These are phyloP conservation scores for Cossypha polioptera DNA, from an alignment of 2,797 vertebrate species.

Conservation along the genomic window DNA sequence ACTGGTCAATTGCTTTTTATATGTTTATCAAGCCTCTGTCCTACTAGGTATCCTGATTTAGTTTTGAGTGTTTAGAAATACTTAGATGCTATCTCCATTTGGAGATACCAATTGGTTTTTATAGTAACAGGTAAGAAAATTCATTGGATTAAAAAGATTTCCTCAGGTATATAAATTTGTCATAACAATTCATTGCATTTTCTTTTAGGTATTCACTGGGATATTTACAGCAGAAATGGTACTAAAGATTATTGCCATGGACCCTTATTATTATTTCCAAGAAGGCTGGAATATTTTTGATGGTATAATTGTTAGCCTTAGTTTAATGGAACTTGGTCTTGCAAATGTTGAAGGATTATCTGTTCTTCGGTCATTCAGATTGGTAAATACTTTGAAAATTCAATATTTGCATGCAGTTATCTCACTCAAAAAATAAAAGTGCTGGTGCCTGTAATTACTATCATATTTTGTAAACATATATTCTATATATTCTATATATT, in stretches of 20 bases:
- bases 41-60: not conserved
- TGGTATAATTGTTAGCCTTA: constrained; percentile 90
- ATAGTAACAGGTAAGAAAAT: not conserved
- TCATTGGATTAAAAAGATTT: not conserved
- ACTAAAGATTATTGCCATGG: constrained; percentile 93
- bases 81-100: not conserved
- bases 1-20: not conserved
- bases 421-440: not conserved
- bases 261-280: constrained; percentile 96
- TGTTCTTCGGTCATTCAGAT: constrained; percentile 91
- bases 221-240: constrained; percentile 98
- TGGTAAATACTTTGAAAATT: constrained; percentile 81
- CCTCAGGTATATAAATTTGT: not conserved
- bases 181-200: not conserved
- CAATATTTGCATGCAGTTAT: not conserved
- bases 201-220: constrained; percentile 89
- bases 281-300: constrained; percentile 98
- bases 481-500: not conserved
- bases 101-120: not conserved
- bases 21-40: not conserved
- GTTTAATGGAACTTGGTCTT: constrained; percentile 90
- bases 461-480: not conserved
- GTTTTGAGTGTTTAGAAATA: not conserved
- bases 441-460: not conserved
- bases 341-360: constrained; percentile 86